Evolutionary conservation across 2,888 invertebrate genomes (phyloP), one percentile per base, ranked within the genome.

Genomic region (Metopia argyrocephala): DNA sequence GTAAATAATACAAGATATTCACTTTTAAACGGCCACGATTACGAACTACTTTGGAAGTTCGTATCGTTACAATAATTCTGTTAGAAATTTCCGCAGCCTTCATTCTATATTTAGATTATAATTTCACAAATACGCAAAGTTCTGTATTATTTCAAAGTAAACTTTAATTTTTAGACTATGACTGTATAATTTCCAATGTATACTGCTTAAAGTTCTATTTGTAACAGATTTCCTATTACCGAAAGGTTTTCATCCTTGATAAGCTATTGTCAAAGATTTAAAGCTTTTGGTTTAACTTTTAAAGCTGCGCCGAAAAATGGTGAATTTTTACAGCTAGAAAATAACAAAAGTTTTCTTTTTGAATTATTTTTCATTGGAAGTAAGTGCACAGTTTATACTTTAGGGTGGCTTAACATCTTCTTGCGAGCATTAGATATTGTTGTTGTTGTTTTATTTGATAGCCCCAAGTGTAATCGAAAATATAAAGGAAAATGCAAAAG

Each of bases 401-500:
- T 12, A 28, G 31, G 59, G 50, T 20, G 65, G 28, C 28, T 21
- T 3, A 15, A 12, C 28, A 23, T 23, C 61, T 46, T 15, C 21
- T 5, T 45, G 2, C 2, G 15, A 9, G 15, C 15, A 15, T 38
- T 38, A 15, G 12, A 45, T 38, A 4, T 0, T 28, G 18, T n/a
- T 68, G 9, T 28, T 56, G 5, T 61, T 59, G 52, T 18, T 12
- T 12, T 31, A 18, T 65, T 62, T 25, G 20, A 52, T 50, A 15
- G 0, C 0, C 45, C 21, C 6, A 18, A 54, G 20, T 7, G 54
- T 15, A 50, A 9, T n/a, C 38, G 18, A 54, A 48, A 64, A 57
- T 50, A 79, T 62, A 76, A 59, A 23, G 45, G 38, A 78, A 68
- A 68, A 59, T 52, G 48, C 52, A 59, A 66, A 73, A 54, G 31